Evolutionary conservation across 1,140 invertebrate species (phyloP).

Genomic region (Calliphora vicina): DNA sequence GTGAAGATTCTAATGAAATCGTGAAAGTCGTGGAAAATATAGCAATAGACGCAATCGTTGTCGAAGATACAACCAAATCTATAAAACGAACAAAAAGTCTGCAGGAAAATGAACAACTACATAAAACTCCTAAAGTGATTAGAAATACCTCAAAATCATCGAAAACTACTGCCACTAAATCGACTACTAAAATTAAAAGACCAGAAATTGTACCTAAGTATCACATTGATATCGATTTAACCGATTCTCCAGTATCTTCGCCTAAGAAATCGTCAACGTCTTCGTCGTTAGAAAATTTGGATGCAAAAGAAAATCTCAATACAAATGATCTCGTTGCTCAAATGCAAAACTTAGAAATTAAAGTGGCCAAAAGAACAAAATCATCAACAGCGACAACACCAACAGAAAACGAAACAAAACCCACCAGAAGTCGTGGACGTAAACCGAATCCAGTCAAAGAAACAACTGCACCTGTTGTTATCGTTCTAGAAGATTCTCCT

Average conservation of each 20-base stretch:
- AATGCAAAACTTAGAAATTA: not conserved
- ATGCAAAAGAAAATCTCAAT: constrained; percentile 14
- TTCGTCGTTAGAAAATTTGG: not conserved
- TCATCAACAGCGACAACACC: not conserved
- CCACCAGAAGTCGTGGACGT: not conserved
- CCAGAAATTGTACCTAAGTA: not conserved
- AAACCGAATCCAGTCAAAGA: not conserved
- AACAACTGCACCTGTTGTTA: not conserved
- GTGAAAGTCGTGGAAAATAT: not conserved
- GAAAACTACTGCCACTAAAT: not conserved
- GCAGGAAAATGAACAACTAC: not conserved
- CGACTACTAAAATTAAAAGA: not conserved
- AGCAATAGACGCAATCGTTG: not conserved
- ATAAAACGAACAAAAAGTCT: not conserved
- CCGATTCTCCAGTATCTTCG: not conserved
- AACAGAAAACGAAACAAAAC: not conserved
- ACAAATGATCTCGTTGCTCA: not conserved
- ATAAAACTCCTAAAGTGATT: not conserved
- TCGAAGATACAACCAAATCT: not conserved
- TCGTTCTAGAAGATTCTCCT: not conserved
- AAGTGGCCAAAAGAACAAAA: not conserved
- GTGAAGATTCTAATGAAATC: not conserved
- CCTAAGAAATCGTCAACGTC: not conserved
- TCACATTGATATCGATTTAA: not conserved
- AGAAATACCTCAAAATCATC: not conserved